Percentiles rank a stretch among this genome's conserved stretches.
Conservation (phyloP, 2,797 vertebrate species). For the Falco columbarius region DNA sequence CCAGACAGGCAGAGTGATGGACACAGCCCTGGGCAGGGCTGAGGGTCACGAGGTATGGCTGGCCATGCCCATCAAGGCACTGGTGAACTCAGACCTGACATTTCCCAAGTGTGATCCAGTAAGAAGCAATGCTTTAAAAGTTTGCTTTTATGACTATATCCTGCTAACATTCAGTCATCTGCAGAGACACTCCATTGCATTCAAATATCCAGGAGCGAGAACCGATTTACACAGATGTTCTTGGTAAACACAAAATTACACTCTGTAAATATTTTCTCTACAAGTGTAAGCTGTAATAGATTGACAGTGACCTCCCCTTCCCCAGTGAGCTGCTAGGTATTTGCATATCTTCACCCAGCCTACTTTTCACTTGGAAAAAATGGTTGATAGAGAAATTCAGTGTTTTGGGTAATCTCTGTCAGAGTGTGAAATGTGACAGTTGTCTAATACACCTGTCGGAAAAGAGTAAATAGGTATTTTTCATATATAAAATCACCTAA, state of each 20-base stretch:
- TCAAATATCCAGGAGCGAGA: background rate
- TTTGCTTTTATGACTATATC: background rate
- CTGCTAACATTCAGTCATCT: background rate
- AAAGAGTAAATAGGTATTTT: background rate
- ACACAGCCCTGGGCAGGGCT: background rate
- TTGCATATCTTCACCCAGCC: background rate
- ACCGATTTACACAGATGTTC: background rate
- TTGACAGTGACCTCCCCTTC: background rate
- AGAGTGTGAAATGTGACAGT: background rate
- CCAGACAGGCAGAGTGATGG: background rate
- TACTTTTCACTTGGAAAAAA: background rate
- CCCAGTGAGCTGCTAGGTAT: background rate
- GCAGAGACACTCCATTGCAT: background rate
- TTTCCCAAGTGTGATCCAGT: background rate
- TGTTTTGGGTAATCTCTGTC: background rate
- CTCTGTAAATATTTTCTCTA: slow-evolving; percentile 2
- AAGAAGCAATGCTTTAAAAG: background rate
- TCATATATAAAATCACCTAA: background rate
- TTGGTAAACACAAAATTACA: slow-evolving; percentile 6
- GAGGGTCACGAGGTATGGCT: background rate
- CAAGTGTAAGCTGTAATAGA: background rate
- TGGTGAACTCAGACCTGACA: background rate
- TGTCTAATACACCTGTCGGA: background rate
- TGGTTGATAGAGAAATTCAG: background rate
- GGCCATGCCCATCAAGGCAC: background rate